These are phyloP conservation scores for Crepidodera aurea DNA, from an alignment of 2,888 invertebrate genomes.

Conservation along the genomic window DNA sequence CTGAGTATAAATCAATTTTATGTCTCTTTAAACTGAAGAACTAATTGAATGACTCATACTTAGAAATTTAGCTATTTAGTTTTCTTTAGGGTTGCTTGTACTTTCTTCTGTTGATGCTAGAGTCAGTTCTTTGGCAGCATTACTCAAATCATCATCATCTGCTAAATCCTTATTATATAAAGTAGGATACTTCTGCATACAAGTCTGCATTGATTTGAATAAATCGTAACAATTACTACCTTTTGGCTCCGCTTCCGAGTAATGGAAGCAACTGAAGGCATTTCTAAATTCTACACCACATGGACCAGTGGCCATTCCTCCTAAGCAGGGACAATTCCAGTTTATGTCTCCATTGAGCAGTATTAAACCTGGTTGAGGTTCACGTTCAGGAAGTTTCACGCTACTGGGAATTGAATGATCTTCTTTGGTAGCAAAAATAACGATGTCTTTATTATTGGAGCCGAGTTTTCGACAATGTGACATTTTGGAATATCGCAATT, in stretches of 20 bases:
- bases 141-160: constrained; percentile 62
- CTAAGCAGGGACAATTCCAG: constrained; percentile 96
- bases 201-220: constrained; percentile 90
- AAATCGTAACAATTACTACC: constrained; percentile 90
- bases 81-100: too few relatives aligned
- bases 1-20: too few relatives aligned
- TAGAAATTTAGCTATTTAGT: too few relatives aligned
- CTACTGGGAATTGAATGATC: constrained; percentile 79
- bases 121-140: constrained; percentile 10
- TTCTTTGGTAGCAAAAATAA: constrained; percentile 83
- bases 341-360: constrained; percentile 89
- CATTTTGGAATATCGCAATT: constrained; percentile 57
- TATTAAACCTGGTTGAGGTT: constrained; percentile 82
- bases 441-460: constrained; percentile 76
- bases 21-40: too few relatives aligned
- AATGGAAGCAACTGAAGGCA: constrained; percentile 95
- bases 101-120: neutral
- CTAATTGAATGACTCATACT: too few relatives aligned
- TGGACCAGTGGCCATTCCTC: constrained; percentile 97
- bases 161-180: constrained; percentile 80
- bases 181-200: constrained; percentile 87
- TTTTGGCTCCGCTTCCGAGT: constrained; percentile 87
- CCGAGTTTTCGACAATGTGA: constrained; percentile 63
- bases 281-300: constrained; percentile 93
- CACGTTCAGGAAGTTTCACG: constrained; percentile 74